Base-by-base conservation (phyloP, 1,140 invertebrate genomes). In the Laodelphax striatellus region DNA sequence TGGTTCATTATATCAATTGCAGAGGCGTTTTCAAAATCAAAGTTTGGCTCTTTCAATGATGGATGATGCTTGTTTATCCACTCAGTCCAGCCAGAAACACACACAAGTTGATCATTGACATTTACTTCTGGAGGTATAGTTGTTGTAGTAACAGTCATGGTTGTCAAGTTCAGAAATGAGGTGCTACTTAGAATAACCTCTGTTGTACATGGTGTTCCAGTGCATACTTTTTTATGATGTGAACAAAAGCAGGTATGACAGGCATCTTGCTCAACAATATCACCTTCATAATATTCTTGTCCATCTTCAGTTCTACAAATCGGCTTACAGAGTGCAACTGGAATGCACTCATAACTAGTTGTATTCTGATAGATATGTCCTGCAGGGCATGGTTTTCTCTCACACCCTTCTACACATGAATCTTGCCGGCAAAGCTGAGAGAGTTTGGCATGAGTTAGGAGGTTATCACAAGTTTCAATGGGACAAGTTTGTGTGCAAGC, bases 401-500 rank as follows among this genome's bases (percentile, higher is more conserved):
- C 76, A 72, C 89, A 92, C 9, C 85, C 79, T 76, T 92, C 88
- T 24, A 91, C 77, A 63, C 88, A 92, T 19, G 80, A 79, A 60
- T 92, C 87, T 31, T 83, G 76, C 19, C 78, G 75, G 66, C 90
- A 92, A 53, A 82, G 73, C 57, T 79, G 71, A 28, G 80, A 76
- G 0, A 71, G 54, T 16, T 67, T 70, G 21, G 64, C 71, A 69
- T 41, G 21, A 17, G 58, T 38, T 2, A 65, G 28, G 6, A 58
- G 75, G 68, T 90, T 91, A 60, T 92, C 87, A 68, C 92, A 94
- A 0, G 88, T 94, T 70, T 87, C 82, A 2, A 79, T 74, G 0
- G 90, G 88, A 70, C 92, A 94, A 1, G 87, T 79, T 0, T 86
- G 81, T 5, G 92, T 79, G 66, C 91, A 94, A 3, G 89, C 80